Base-by-base conservation (phyloP, 1,140 invertebrate genomes). In the Philopotamus ludificatus region DNA sequence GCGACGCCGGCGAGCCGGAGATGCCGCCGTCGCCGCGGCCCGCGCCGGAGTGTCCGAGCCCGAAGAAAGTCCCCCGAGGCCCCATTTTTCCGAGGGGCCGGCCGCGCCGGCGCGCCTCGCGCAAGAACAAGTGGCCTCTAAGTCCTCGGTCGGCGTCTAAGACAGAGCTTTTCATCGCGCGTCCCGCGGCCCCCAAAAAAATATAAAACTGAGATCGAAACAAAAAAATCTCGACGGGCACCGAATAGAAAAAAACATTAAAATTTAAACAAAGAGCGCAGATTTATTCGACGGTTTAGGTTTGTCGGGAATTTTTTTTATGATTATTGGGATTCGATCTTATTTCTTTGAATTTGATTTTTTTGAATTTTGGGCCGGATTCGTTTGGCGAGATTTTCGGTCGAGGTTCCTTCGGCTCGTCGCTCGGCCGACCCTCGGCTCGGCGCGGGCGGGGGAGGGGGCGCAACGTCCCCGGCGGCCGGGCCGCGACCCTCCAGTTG, bases 121-220 rank as follows among this genome's bases (percentile, higher is more conserved):
- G 57, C 57, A 60, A 60, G 57, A 60, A 60, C 57, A 60, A 60
- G 57, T 60, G 57, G 41, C 57, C 57, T 60, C 57, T 42, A 60
- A 60, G 57, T 60, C 57, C 57, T 57, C 34, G 54, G 44, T 21
- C 44, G 21, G 44, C 57, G 57, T 60, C 57, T 60, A 60, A 60
- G n/a, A 21, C 57, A 60, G 57, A 42, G 57, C 34, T 60, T 60
- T 26, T 47, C 21, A 26, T 1, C 57, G 21, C 2, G 34, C 41
- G 34, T 57, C 53, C 10, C 50, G 22, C 50, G 28, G n/a, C n/a
- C n/a, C n/a, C n/a, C n/a, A n/a, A n/a, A n/a, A n/a, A n/a, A n/a
- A n/a, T n/a, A n/a, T n/a, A n/a, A n/a, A n/a, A n/a, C n/a, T n/a
- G n/a, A n/a, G n/a, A n/a, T n/a, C n/a, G n/a, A n/a, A n/a, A n/a